phyloP scores from a whole-genome alignment of 2,113 vertebrate species.

The Callaeas wilsoni region DNA sequence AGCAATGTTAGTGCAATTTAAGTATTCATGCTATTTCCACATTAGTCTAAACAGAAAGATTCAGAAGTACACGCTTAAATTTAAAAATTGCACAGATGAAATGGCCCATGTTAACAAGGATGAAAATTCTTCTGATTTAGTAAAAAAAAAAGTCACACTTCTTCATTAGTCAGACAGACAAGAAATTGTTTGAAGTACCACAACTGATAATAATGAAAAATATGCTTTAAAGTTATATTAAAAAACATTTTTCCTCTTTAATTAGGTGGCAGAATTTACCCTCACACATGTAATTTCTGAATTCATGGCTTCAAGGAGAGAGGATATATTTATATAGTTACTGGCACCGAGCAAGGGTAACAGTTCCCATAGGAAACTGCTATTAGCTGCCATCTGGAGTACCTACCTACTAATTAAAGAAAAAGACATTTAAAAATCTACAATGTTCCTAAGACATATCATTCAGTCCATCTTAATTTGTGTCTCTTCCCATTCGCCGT shows the following conservation, averaged over 20 bases:
- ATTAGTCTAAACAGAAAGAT: background rate
- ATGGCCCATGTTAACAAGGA: background rate
- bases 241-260: background rate
- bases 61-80: background rate
- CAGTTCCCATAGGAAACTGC: accelerated
- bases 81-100: background rate
- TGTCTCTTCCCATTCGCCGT: too few species aligned
- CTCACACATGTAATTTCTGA: background rate
- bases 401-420: background rate
- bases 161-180: background rate
- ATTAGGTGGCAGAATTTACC: background rate
- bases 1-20: background rate
- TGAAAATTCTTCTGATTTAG: background rate
- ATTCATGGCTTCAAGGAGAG: background rate
- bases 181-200: background rate
- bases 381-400: background rate
- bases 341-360: background rate
- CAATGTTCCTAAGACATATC: accelerated
- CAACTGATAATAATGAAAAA: background rate
- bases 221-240: background rate
- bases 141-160: background rate
- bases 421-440: background rate
- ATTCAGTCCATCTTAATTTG: background rate
- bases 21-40: background rate
- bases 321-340: accelerated